These are phyloP conservation scores for Neosilurus hyrtlii DNA, from an alignment of 2,797 vertebrate genomes.

Conservation along the genomic window DNA sequence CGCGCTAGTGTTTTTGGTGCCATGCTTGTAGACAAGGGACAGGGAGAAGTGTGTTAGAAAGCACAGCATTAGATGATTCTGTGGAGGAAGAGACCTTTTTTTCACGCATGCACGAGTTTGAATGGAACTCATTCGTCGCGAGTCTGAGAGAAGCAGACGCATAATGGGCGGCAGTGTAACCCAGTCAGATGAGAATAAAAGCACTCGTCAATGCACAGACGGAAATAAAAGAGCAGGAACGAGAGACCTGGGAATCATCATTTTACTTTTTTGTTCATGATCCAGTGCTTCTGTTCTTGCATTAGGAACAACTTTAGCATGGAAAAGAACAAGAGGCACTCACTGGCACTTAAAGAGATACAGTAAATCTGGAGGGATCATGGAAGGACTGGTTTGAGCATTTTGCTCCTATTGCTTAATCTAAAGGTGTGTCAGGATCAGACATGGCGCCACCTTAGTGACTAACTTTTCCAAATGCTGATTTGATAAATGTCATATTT, in stretches of 20 bases:
- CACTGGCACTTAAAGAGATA: neutral
- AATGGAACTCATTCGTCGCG: conserved; percentile 54
- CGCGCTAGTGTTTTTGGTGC: conserved; percentile 21
- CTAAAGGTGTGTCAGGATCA: neutral
- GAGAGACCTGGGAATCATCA: conserved; percentile 38
- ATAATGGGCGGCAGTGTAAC: conserved; percentile 50
- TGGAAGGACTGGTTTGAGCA: neutral
- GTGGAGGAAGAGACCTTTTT: conserved; percentile 48
- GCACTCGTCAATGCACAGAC: conserved; percentile 40
- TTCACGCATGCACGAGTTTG: conserved; percentile 51
- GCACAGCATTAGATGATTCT: conserved; percentile 48
- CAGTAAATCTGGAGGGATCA: neutral
- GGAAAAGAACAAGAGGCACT: conserved; percentile 8
- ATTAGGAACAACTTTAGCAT: conserved; percentile 6
- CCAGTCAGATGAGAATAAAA: conserved; percentile 49
- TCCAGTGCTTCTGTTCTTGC: conserved; percentile 29
- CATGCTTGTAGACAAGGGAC: conserved; percentile 29
- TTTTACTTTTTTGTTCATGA: conserved; percentile 29
- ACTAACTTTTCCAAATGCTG: neutral
- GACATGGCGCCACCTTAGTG: neutral
- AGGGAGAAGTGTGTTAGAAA: conserved; percentile 42
- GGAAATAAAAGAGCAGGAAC: conserved; percentile 37
- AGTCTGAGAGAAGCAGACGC: conserved; percentile 43
- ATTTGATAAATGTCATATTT: conserved; percentile 9
- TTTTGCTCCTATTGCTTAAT: neutral